Conservation (phyloP, 2,113 vertebrate genomes). For the Rhinolophus ferrumequinum region DNA sequence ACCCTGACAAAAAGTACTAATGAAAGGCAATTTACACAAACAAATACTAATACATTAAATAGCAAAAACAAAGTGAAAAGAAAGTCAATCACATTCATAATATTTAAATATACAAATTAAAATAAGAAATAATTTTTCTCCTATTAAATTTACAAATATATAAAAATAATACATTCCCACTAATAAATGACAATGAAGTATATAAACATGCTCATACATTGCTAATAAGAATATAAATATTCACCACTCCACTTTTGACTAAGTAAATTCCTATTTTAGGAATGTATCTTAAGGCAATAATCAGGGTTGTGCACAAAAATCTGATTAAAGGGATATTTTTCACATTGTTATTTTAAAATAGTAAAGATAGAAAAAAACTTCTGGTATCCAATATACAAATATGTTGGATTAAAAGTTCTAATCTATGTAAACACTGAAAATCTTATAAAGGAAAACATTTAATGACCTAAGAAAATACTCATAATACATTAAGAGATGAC, state of each 20-base stretch:
- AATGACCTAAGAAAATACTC: slow-evolving; percentile 13
- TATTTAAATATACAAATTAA: slow-evolving; percentile 36
- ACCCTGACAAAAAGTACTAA: slow-evolving; percentile 4
- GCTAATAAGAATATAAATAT: background rate
- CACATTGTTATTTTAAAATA: slow-evolving; percentile 17
- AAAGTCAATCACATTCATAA: background rate
- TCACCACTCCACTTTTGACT: background rate
- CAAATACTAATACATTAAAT: background rate
- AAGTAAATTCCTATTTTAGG: slow-evolving; percentile 34
- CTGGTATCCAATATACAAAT: background rate
- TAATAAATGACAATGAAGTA: background rate
- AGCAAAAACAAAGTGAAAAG: background rate
- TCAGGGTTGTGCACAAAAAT: background rate
- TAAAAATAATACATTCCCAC: background rate
- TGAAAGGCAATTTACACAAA: background rate
- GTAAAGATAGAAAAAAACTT: background rate
- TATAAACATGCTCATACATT: background rate
- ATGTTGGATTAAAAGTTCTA: background rate
- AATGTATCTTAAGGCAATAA: background rate
- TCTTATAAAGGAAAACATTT: background rate
- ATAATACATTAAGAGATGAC: background rate
- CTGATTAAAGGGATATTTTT: background rate
- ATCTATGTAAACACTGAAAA: background rate
- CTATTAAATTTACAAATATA: background rate
- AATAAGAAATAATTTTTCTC: background rate